Conservation (phyloP, 1,140 invertebrate species). For the Physella acuta region DNA sequence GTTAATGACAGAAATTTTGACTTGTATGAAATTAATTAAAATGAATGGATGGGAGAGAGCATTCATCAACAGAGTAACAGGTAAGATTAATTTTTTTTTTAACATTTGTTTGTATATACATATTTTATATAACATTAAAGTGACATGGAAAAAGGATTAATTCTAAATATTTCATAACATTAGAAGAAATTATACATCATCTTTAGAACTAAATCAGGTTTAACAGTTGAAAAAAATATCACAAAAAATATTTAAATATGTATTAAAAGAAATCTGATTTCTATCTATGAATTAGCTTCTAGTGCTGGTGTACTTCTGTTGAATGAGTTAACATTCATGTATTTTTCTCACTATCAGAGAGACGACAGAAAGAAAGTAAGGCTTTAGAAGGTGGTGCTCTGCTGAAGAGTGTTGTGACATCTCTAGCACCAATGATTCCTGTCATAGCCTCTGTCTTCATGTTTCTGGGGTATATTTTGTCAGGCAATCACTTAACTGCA, state of each 20-base stretch:
- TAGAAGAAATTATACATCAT: no score
- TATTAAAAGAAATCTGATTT: no score
- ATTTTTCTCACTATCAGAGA: no score
- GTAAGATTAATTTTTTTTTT: conserved; percentile 44
- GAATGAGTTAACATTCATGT: no score
- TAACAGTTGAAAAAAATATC: no score
- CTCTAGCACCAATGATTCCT: conserved; percentile 68
- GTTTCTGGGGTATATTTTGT: conserved; percentile 67
- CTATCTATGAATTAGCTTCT: no score
- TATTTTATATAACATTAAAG: not conserved
- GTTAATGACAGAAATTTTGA: conserved; percentile 50
- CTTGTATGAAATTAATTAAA: conserved; percentile 68
- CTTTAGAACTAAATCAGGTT: no score
- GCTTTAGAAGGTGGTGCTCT: conserved; percentile 66
- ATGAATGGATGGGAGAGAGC: conserved; percentile 87
- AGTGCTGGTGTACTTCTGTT: no score
- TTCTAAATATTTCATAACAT: no score
- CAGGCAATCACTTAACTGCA: conserved; percentile 66
- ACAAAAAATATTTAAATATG: no score
- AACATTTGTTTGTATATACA: not conserved
- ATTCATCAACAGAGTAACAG: conserved; percentile 66
- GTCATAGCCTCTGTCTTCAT: conserved; percentile 68
- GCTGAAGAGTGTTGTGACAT: conserved; percentile 68
- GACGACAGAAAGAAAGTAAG: conserved; percentile 60
- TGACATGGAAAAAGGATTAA: no score